Base-by-base conservation (phyloP, 2,888 invertebrate genomes). In the Entomobrya proxima region DNA sequence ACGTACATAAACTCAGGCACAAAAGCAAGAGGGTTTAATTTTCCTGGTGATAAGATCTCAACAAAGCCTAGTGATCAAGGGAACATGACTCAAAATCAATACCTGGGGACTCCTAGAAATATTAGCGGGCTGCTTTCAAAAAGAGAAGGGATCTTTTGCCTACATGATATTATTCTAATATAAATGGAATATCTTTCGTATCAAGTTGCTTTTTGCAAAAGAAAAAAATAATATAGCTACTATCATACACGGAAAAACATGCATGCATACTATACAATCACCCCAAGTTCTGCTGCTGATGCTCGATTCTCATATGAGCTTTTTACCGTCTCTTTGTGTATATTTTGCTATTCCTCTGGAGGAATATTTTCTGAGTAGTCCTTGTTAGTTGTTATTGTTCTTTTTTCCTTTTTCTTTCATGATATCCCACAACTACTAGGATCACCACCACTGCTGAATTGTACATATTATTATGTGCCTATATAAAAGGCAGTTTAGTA, bases 1-100 rank as follows among this genome's bases (percentile, higher is more conserved):
- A 52, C 37, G 55, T 24, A 52, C 75, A 37, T 15, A 24, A 27
- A 44, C 55, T 58, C 55, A 24, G 27, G 64, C 24, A 58, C n/a
- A 76, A 76, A 72, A 76, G 52, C 13, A 24, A n/a, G 35, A 61
- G 50, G 83, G 67, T 83, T 83, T 83, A 83, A 83, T 79, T 85
- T 85, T 79, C 84, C 79, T 79, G 37, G 47, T 85, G 85, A 85
- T 85, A 80, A 80, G 79, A 85, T 79, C 85, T 75, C 30, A 35
- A 85, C 85, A 85, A 85, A 79, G 79, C 74, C 79, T 40, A 64
- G 80, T 85, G 80, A 85, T 85, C 85, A 80, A 67, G 85, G 69
- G 79, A 85, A 80, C 80, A 80, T 76, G 79, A 85, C 85, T 85
- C 85, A 85, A 85, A 85, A 85, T 85, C 85, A 85, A 85, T 85